Evolutionary conservation across 1,140 invertebrate genomes (phyloP), one percentile per base, ranked within the genome.

Genomic region (Patella vulgata): DNA sequence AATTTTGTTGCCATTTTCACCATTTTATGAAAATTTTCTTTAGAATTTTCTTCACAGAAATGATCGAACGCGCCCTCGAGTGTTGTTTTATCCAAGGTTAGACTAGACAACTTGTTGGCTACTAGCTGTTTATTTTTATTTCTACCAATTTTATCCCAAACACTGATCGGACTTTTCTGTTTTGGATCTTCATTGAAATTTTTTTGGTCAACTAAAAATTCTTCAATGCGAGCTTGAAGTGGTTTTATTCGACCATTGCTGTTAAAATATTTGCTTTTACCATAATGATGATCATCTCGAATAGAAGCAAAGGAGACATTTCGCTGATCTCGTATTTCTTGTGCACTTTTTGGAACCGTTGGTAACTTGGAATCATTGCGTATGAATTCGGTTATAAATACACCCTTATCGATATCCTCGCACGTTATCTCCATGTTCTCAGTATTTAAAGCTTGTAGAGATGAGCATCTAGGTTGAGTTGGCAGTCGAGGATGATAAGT

Each of bases 1-100:
- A 74, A 51, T 46, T 71, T 71, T 25, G 59, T 47, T 11, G 74
- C 74, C n/a, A 76, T 14, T 2, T 62, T 54, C 54, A 71, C 63
- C 31, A 70, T 47, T 40, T 65, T 66, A 11, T 65, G 59, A 30
- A 76, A 59, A 30, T 71, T 67, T 17, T 76, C 74, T 23, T 57
- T 42, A 9, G 57, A 58, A 39, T 55, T 63, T 21, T 62, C 30
- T 46, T 56, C 27, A 53, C 66, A 70, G 55, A 74, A 70, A 23
- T 66, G 25, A 36, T 76, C 67, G 42, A 76, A 76, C 14, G 68
- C 67, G 17, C 4, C 14, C 14, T 52, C 36, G 5, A 44, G 4
- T 33, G 43, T 40, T 36, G 23, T 9, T 27, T 17, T 52, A 23
- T 61, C 48, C 1, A 40, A 33, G 17, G 30, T 27, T 14, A 27